Evolutionary conservation across 2,797 vertebrate species (phyloP), one percentile per base, ranked within the genome.

Genomic region (Caiman crocodilus): DNA sequence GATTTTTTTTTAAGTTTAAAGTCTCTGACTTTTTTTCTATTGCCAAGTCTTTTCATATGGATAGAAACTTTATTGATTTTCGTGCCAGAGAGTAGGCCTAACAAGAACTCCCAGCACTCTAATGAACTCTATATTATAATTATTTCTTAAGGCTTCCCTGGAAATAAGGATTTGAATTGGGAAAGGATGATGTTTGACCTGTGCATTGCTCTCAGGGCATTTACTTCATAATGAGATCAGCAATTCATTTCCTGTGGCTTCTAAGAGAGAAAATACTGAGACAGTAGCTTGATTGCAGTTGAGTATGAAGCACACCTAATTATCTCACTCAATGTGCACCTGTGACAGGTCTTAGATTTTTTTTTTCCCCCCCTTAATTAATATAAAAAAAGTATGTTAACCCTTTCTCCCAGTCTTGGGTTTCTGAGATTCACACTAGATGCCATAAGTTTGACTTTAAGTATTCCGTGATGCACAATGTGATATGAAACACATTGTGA

Each of bases 111-210:
- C 84, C 76, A 84, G 58, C 69, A 71, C 64, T 92, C 64, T 21
- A 67, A 18, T 16, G 57, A 84, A 63, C 28, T n/a, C 89, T 50
- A 74, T 75, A 81, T 0, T 0, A 58, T 80, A 78, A 89, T 86
- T 82, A 83, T 90, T 92, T 88, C 64, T 87, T 59, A 26, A 76
- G 64, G 16, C 64, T 78, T 91, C 91, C 28, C 82, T 50, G 42
- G 5, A 13, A 32, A 91, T 75, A 28, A 86, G 21, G 32, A 82
- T 21, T 57, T 26, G 28, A 50, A 64, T 35, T 12, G 58, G 58
- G 58, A 79, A 87, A 69, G 0, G 2, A 61, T n/a, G 20, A 7
- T 75, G 69, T 55, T 56, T 69, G 79, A 63, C 59, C 67, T 59
- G 64, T 11, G 42, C 65, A 61, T 30, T 61, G 50, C 56, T 86